Percentiles rank a stretch among this genome's conserved stretches.
Conservation (phyloP, 2,888 invertebrate genomes). For the Tanypteryx hageni region DNA sequence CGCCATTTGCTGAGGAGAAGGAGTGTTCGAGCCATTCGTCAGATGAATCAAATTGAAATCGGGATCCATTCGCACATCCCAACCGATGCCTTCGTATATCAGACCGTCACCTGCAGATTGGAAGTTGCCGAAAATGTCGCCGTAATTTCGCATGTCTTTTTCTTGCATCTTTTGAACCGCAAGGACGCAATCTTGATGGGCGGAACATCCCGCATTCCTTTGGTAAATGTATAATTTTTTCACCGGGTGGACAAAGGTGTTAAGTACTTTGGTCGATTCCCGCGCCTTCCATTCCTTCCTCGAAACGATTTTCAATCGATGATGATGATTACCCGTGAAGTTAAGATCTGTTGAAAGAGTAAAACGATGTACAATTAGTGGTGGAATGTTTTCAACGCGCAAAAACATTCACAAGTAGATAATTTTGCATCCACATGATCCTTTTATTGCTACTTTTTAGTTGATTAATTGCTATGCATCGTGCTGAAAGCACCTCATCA, state of each 20-base stretch:
- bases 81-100: conserved; percentile 4
- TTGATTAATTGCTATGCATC: too few relatives aligned
- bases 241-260: neutral
- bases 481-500: too few relatives aligned
- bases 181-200: neutral
- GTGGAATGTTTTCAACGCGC: too few relatives aligned
- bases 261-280: neutral
- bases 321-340: too few relatives aligned
- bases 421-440: too few relatives aligned
- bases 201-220: neutral
- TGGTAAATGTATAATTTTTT: neutral
- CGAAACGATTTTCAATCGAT: neutral
- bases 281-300: neutral
- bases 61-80: neutral
- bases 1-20: neutral
- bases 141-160: neutral
- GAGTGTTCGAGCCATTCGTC: neutral
- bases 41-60: neutral
- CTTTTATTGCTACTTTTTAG: too few relatives aligned
- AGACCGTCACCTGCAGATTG: neutral
- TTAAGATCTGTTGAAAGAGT: too few relatives aligned
- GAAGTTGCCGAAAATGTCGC: neutral
- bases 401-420: too few relatives aligned
- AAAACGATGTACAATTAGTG: too few relatives aligned
- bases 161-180: neutral